Conservation (phyloP, 1,140 invertebrate species). For the Ceratosolen fusciceps region DNA sequence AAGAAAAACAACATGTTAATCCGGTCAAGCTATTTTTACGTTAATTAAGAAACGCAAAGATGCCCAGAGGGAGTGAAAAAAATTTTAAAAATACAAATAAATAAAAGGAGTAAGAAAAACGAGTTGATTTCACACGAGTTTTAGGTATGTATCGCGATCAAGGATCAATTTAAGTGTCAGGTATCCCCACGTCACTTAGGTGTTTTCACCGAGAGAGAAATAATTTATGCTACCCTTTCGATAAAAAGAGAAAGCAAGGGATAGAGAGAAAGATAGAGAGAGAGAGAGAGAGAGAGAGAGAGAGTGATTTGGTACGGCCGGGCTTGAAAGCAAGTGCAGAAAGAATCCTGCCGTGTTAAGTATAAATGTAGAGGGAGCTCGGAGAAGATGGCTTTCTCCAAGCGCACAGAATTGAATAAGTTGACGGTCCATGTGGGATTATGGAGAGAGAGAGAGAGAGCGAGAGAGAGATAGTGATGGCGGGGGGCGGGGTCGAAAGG, state of each 20-base stretch:
- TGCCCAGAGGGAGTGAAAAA: not conserved
- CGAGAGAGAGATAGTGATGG: conserved; percentile 39
- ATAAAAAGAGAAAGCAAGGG: conserved; percentile 43
- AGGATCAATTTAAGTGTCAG: conserved; percentile 69
- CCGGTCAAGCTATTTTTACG: conserved; percentile 1
- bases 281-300: conserved; percentile 15
- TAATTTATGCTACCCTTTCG: conserved; percentile 66
- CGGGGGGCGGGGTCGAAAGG: conserved; percentile 24
- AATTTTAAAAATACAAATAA: conserved; percentile 4
- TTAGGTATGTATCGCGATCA: conserved; percentile 57
- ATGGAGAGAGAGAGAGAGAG: conserved; percentile 39
- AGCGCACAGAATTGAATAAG: not conserved
- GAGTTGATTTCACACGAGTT: not conserved
- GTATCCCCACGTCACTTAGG: conserved; percentile 67
- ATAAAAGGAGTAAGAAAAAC: no score
- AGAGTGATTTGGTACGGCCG: conserved; percentile 20
- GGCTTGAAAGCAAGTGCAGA: not conserved
- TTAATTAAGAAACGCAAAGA: conserved; percentile 11
- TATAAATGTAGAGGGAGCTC: not conserved
- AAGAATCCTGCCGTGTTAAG: not conserved
- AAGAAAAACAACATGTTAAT: not conserved
- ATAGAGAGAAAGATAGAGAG: conserved; percentile 29
- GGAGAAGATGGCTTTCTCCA: not conserved
- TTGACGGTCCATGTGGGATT: no score
- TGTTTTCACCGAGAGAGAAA: conserved; percentile 66